Evolutionary conservation across 2,113 vertebrate species (phyloP).

Genomic region (Saguinus imperator): DNA sequence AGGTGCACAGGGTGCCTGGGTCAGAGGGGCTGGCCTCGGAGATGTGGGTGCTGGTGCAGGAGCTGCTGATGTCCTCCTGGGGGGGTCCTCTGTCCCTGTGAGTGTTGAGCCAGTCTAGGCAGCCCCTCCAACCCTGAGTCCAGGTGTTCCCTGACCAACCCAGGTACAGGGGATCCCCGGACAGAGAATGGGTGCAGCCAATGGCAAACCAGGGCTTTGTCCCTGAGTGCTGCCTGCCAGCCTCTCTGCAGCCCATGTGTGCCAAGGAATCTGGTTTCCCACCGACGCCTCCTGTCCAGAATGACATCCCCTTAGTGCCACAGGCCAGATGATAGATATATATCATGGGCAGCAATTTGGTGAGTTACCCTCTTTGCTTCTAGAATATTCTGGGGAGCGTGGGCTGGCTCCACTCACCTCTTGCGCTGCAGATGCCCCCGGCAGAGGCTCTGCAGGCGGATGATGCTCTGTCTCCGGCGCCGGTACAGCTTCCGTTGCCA

Average conservation of each 20-base stretch:
- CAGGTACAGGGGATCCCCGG: no score
- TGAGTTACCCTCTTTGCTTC: neutral
- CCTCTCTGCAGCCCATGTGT: neutral
- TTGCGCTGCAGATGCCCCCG: constrained; percentile 91
- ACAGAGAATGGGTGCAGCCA: neutral
- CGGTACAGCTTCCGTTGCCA: constrained; percentile 79
- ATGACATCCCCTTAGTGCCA: neutral
- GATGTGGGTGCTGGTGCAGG: neutral
- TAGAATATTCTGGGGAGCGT: neutral
- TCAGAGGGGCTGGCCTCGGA: neutral
- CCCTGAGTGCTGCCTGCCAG: neutral
- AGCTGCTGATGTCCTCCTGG: neutral
- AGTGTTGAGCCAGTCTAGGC: neutral
- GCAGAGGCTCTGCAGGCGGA: constrained; percentile 89
- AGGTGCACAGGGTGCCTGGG: neutral
- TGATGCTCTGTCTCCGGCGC: constrained; percentile 79
- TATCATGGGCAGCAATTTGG: neutral
- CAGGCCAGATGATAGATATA: neutral
- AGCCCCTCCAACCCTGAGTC: no score
- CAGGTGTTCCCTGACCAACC: neutral
- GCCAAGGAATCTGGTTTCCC: neutral
- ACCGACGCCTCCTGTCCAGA: no score
- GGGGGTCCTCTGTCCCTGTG: neutral
- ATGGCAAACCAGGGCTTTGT: neutral
- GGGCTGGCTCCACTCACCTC: constrained; percentile 82